These are phyloP conservation scores for Dioctria rufipes DNA, from an alignment of 2,888 invertebrate species.

Conservation along the genomic window DNA sequence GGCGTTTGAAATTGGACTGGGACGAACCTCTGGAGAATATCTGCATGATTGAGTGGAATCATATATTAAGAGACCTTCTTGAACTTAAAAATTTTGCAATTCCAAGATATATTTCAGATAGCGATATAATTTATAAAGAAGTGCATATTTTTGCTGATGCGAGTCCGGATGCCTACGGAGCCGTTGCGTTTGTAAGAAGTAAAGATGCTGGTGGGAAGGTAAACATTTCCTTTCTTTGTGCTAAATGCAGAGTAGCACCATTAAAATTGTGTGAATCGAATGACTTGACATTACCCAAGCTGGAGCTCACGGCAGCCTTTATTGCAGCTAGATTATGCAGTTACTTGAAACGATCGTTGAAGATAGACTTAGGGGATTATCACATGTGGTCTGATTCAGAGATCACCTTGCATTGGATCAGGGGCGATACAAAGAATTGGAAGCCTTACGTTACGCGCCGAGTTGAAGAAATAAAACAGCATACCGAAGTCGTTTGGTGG, in stretches of 20 bases:
- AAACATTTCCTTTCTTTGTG: background rate
- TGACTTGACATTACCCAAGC: background rate
- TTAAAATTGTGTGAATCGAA: background rate
- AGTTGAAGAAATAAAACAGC: background rate
- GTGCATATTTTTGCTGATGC: slow-evolving; percentile 41
- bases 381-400: background rate
- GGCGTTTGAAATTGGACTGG: slow-evolving; percentile 29
- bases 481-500: slow-evolving; percentile 13
- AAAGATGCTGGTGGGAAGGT: background rate
- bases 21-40: slow-evolving; percentile 28
- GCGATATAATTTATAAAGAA: background rate
- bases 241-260: background rate
- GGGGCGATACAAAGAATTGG: background rate
- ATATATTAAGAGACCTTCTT: background rate
- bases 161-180: slow-evolving; percentile 52
- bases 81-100: background rate
- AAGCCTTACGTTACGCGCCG: background rate
- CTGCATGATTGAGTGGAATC: slow-evolving; percentile 17
- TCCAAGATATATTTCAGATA: too few species aligned
- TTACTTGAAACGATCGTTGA: background rate
- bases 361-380: too few species aligned
- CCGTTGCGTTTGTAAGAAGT: background rate
- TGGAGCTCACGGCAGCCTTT: background rate
- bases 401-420: background rate
- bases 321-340: background rate